Evolutionary conservation across 2,797 vertebrate genomes (phyloP).

Genomic region (Pempheris klunzingeri): DNA sequence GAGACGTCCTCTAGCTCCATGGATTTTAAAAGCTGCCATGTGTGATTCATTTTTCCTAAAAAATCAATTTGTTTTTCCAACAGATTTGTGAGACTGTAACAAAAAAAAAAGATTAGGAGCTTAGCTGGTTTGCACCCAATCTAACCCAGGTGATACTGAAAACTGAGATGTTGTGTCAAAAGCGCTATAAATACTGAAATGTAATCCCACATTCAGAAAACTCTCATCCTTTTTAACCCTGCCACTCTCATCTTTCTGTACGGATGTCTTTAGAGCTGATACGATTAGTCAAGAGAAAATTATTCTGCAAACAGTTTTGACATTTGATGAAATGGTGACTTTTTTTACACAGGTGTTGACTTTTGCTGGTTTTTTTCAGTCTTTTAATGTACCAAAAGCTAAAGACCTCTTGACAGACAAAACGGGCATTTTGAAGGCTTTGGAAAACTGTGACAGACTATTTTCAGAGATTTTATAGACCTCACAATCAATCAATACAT

Average conservation of each 20-base stretch:
- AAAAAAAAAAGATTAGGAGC: conserved; percentile 47
- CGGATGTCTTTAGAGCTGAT: neutral
- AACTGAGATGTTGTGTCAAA: conserved; percentile 38
- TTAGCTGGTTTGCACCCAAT: conserved; percentile 42
- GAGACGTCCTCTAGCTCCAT: neutral
- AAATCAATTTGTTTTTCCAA: conserved; percentile 43
- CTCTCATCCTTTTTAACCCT: neutral
- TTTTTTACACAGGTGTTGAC: neutral
- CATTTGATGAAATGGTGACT: neutral
- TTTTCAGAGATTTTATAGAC: conserved; percentile 6
- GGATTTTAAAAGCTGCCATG: conserved; percentile 14
- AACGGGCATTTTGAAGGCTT: neutral
- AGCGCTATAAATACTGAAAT: conserved; percentile 44
- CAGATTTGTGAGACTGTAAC: conserved; percentile 40
- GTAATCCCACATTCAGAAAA: conserved; percentile 42
- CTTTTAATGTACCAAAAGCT: neutral
- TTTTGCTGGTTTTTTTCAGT: neutral
- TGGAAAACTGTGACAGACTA: neutral
- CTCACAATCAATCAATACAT: neutral
- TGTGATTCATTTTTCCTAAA: conserved; percentile 26
- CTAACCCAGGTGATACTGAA: conserved; percentile 27
- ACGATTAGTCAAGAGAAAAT: neutral
- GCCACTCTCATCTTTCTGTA: conserved; percentile 2
- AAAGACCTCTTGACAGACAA: neutral
- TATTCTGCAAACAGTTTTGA: neutral